A percentile compares a stretch with the other conserved stretches of the same genome.
phyloP scores from a whole-genome alignment of 1,140 invertebrate genomes.

The Cotesia chilonis region DNA sequence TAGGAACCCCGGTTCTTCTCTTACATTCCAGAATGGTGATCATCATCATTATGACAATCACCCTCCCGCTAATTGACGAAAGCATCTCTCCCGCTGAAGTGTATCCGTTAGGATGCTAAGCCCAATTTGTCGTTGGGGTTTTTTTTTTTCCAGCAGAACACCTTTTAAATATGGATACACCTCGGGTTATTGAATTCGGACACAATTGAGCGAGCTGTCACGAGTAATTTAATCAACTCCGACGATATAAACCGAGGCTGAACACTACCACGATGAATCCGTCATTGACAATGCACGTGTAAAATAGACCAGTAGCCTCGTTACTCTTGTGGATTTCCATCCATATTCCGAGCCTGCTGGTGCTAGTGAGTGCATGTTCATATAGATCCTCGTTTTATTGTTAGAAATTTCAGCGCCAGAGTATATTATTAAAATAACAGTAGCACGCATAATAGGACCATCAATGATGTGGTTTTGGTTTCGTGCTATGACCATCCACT shows the following conservation, averaged over 20 bases:
- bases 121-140: not conserved
- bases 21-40: too few relatives aligned
- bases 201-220: not conserved
- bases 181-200: not conserved
- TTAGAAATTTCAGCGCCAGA: slow-evolving; percentile 9
- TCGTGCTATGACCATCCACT: slow-evolving; percentile 5
- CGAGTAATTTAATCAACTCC: slow-evolving; percentile 6
- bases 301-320: not conserved
- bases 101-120: too few relatives aligned
- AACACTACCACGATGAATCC: slow-evolving; percentile 25
- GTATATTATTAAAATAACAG: slow-evolving; percentile 23
- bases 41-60: too few relatives aligned
- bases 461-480: slow-evolving; percentile 24
- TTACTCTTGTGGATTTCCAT: not conserved
- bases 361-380: not conserved
- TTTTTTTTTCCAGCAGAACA: not conserved
- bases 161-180: too few relatives aligned
- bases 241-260: slow-evolving; percentile 17
- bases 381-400: not conserved
- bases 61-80: too few relatives aligned
- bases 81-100: too few relatives aligned
- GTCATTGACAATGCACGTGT: slow-evolving; percentile 33
- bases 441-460: slow-evolving; percentile 13
- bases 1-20: not conserved
- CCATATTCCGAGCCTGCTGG: not conserved